Evolutionary conservation across 2,797 vertebrate species (phyloP).

Genomic region (Ctenopoma kingsleyae): DNA sequence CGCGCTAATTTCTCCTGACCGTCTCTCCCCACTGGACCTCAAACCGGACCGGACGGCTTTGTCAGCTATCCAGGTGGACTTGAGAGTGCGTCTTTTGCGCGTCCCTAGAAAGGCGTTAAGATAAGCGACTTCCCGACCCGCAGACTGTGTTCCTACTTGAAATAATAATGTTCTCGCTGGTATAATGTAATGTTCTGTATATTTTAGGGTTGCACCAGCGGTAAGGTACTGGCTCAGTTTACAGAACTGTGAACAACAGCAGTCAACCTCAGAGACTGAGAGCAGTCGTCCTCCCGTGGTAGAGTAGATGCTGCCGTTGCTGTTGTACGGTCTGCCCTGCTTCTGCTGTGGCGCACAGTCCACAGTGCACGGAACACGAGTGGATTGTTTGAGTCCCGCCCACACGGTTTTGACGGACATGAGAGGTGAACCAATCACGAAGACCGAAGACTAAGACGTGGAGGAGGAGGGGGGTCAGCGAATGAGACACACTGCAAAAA

Average conservation of each 20-base stretch:
- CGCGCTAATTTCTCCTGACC: slow-evolving; percentile 63
- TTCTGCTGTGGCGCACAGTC: slow-evolving; percentile 68
- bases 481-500: slow-evolving; percentile 58
- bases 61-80: slow-evolving; percentile 74
- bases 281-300: slow-evolving; percentile 43
- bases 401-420: slow-evolving; percentile 60
- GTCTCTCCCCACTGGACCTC: slow-evolving; percentile 62
- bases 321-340: slow-evolving; percentile 51
- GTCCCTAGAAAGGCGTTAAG: slow-evolving; percentile 30
- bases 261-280: slow-evolving; percentile 21
- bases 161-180: slow-evolving; percentile 23
- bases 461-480: not conserved
- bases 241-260: slow-evolving; percentile 27
- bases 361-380: slow-evolving; percentile 70
- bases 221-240: slow-evolving; percentile 26
- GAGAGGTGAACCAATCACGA: slow-evolving; percentile 64
- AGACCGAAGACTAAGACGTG: slow-evolving; percentile 2
- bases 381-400: slow-evolving; percentile 80
- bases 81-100: slow-evolving; percentile 48
- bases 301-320: slow-evolving; percentile 37
- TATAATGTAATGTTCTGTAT: slow-evolving; percentile 18
- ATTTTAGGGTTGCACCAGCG: slow-evolving; percentile 13
- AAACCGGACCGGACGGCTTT: slow-evolving; percentile 55
- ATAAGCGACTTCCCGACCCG: slow-evolving; percentile 48
- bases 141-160: slow-evolving; percentile 25